Base-by-base conservation (phyloP, 2,797 vertebrate species). In the Xenops minutus region DNA sequence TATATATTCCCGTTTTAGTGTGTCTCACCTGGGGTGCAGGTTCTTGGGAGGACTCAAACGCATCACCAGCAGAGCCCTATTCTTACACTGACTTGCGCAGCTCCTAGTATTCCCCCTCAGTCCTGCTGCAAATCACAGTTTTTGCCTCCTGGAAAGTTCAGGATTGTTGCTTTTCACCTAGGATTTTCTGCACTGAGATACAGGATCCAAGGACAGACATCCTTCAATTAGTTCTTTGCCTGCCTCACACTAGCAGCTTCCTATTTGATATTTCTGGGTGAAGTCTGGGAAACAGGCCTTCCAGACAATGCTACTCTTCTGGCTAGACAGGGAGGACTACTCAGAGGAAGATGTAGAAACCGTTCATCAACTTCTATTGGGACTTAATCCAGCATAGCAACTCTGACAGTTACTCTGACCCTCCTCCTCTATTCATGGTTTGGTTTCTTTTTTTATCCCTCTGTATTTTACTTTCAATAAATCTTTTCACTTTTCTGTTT, bases 401-500 rank as follows among this genome's bases (percentile, higher is more conserved):
- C 58, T 62, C 29, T 73, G 64, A 30, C 51, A 87, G 48, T 10
- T 51, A 29, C 16, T 43, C 15, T 34, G 3, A 7, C 49, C 7
- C 4, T 13, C 12, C 8, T 63, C 32, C 4, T 67, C 43, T n/a
- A 3, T 29, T 84, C 24, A 6, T 43, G 9, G 7, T 32, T 81
- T 78, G 4, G 8, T 71, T 81, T 71, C 44, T n/a, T 51, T 89
- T 49, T 90, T 67, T 55, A 36, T 62, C 14, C 5, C 14, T 72
- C 32, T 78, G 12, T 64, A 73, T 26, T 75, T 76, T 37, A 56
- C 29, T 94, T 85, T 63, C 48, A 80, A 63, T 52, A 67, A 66
- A 68, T 49, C 64, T 83, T 96, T 96, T 80, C 68, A 68, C 11
- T 77, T 85, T 85, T 76, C 23, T 88, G n/a, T 77, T 89, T 93